Evolutionary conservation across 2,113 vertebrate species (phyloP), one percentile per base, ranked within the genome.

Genomic region (Stegastes partitus): DNA sequence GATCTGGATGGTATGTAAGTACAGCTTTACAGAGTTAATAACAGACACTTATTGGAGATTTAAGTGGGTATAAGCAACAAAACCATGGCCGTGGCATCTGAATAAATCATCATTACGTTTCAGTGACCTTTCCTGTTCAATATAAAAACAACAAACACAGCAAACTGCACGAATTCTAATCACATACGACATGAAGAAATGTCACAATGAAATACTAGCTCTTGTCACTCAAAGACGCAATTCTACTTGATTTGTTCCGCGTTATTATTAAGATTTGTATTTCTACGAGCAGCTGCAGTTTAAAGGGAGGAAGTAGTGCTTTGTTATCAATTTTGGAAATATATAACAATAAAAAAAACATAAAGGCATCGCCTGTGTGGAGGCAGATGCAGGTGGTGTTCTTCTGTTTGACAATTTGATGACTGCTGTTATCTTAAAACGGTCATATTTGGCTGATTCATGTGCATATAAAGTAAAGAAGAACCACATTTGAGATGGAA

Each of bases 391-490:
- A 74, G 51, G 70, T 57, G 77, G 19, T 51, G 65, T 78, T 80
- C 37, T 70, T 72, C 44, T 83, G 69, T 81, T 56, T 73, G 86
- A 82, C 63, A 79, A 57, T 82, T 78, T 87, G 50, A 89, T 79
- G 74, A 68, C 70, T 26, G 21, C 80, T 15, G 58, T 86, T 84
- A 77, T 82, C 62, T 34, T 53, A 73, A 76, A 73, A 78, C 56
- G 61, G 50, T 75, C 75, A 70, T 90, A 90, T 89, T 82, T 82
- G 85, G 68, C 62, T 69, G 84, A 91, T 84, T 92, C 66, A 91
- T 91, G 83, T 85, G 72, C 77, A 85, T 81, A 90, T 88, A 79
- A 85, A 89, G 70, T 86, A 83, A 86, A 87, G 82, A 82, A 77
- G 76, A 81, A 68, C 51, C 77, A 88, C 75, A 74, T 82, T 93